Evolutionary conservation across 2,888 invertebrate species (phyloP).

Genomic region (Eilema caniola): DNA sequence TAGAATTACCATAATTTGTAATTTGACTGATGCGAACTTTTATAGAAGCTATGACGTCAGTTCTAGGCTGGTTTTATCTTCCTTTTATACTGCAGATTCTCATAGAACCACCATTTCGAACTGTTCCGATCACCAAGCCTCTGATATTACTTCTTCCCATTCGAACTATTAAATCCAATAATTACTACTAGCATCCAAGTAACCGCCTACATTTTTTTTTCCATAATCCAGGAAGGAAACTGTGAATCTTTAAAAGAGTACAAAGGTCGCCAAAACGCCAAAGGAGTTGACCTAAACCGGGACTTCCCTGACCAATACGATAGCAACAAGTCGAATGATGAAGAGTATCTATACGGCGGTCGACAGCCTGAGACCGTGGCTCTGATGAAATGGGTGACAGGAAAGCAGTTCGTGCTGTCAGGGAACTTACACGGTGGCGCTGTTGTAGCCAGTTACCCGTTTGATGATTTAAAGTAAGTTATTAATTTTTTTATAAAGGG

Average conservation of each 20-base stretch:
- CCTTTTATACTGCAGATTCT: too few relatives aligned
- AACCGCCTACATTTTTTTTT: neutral
- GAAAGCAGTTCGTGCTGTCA: slow-evolving; percentile 96
- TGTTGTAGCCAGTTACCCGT: slow-evolving; percentile 99
- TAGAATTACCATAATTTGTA: too few relatives aligned
- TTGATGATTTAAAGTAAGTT: slow-evolving; percentile 92
- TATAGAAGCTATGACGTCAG: too few relatives aligned
- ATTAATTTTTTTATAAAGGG: neutral
- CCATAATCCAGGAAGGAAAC: slow-evolving; percentile 89
- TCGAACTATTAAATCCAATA: neutral
- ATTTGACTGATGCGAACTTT: too few relatives aligned
- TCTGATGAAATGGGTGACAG: slow-evolving; percentile 95
- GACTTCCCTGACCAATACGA: slow-evolving; percentile 97
- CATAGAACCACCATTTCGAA: too few relatives aligned
- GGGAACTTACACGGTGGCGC: slow-evolving; percentile 99
- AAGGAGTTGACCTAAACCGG: slow-evolving; percentile 94
- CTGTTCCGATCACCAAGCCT: neutral
- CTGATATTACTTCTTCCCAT: neutral
- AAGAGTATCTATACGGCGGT: slow-evolving; percentile 83
- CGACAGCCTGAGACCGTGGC: slow-evolving; percentile 96
- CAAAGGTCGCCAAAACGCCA: slow-evolving; percentile 93
- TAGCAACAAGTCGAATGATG: slow-evolving; percentile 66
- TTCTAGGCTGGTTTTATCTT: too few relatives aligned
- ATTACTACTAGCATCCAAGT: too few relatives aligned
- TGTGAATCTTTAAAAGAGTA: slow-evolving; percentile 90